A percentile compares a stretch with the other conserved stretches of the same genome.
These are phyloP conservation scores for Chionis minor DNA, from an alignment of 2,113 vertebrate genomes.

Conservation along the genomic window DNA sequence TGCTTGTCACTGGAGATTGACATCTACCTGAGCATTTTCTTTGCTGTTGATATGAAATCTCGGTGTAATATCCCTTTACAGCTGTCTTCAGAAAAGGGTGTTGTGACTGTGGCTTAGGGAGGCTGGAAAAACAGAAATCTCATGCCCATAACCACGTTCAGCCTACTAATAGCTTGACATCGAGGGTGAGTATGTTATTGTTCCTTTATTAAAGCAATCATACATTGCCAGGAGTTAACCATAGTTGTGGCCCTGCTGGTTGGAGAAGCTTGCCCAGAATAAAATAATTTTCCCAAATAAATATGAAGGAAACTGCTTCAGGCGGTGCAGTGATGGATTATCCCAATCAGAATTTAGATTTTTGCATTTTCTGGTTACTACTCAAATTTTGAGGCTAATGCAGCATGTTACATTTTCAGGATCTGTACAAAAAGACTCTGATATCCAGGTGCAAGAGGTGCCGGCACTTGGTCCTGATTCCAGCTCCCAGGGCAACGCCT, in stretches of 20 bases:
- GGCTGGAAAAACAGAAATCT: neutral
- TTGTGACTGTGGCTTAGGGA: neutral
- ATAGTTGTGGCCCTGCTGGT: neutral
- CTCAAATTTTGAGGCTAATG: neutral
- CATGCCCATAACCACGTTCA: neutral
- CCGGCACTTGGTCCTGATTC: neutral
- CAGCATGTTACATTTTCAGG: neutral
- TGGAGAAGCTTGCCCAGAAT: neutral
- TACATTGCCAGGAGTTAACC: neutral
- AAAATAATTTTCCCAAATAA: neutral
- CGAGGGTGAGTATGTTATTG: neutral
- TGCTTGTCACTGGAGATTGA: neutral
- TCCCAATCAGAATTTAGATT: neutral
- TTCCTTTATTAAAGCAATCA: neutral
- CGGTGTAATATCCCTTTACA: neutral
- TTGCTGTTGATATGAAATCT: neutral
- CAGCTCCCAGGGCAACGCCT: neutral
- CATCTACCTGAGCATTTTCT: neutral
- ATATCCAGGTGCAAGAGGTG: neutral
- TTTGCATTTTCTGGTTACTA: neutral
- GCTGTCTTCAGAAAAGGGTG: neutral
- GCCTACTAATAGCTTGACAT: neutral
- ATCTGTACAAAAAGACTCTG: neutral
- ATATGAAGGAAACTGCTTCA: neutral
- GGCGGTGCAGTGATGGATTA: neutral